These are phyloP conservation scores for Aplocera efformata DNA, from an alignment of 2,888 invertebrate species.

Conservation along the genomic window DNA sequence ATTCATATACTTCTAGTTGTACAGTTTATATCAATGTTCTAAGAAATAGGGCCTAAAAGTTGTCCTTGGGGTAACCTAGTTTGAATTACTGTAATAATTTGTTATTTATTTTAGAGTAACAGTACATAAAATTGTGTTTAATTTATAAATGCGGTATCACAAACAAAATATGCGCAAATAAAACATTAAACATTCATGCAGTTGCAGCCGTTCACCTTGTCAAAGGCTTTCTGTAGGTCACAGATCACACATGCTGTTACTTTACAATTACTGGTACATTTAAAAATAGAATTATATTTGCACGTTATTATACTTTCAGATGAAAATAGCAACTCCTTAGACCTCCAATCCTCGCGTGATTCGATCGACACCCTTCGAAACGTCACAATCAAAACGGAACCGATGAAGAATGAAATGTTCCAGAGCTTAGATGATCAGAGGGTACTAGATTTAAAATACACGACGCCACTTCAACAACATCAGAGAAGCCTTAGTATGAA, in stretches of 20 bases:
- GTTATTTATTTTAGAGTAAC: too few relatives aligned
- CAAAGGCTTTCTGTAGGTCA: conserved; percentile 4
- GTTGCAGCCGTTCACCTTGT: conserved; percentile 8
- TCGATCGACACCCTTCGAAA: conserved; percentile 73
- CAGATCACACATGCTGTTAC: neutral
- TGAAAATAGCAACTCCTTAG: conserved; percentile 68
- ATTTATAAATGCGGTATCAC: too few relatives aligned
- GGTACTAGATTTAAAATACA: conserved; percentile 66
- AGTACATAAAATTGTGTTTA: too few relatives aligned
- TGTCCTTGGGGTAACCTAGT: too few relatives aligned
- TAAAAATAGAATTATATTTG: too few relatives aligned
- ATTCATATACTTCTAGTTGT: too few relatives aligned
- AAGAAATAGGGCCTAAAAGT: too few relatives aligned
- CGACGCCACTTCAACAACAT: conserved; percentile 63
- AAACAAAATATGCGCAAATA: neutral
- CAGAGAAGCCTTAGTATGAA: conserved; percentile 77
- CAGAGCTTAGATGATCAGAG: conserved; percentile 65
- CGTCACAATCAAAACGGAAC: conserved; percentile 69
- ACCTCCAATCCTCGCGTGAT: conserved; percentile 70
- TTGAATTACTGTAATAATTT: too few relatives aligned
- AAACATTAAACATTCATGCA: neutral
- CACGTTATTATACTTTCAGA: conserved; percentile 38
- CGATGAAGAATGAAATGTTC: conserved; percentile 58
- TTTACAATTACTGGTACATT: neutral
- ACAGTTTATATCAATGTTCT: too few relatives aligned